Base-by-base conservation (phyloP, 2,797 vertebrate genomes). In the Ctenopoma multispine region DNA sequence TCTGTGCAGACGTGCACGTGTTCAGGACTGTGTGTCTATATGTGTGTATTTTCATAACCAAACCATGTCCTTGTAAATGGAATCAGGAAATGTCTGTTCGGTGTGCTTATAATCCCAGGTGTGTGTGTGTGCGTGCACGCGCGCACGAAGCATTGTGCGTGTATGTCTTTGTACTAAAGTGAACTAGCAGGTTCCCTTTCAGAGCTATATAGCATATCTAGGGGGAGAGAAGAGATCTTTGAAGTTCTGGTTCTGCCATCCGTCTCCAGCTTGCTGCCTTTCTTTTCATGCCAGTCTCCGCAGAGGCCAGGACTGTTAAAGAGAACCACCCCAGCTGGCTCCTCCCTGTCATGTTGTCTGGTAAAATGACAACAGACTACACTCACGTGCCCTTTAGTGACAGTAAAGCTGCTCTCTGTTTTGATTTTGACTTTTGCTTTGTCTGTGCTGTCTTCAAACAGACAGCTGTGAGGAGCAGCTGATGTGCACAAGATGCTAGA, bases 161-260 rank as follows among this genome's bases (percentile, higher is more conserved):
- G 48, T 5, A 31, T 23, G 56, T 72, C 74, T 86, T 84, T 90
- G 80, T 86, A 62, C 69, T 69, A 76, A 89, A 91, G 90, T 90
- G 87, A 90, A 88, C 87, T 61, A 88, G 82, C 93, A 92, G 92
- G 87, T 91, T 90, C 70, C 60, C 79, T 80, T 86, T 79, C 74
- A 1, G 53, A 78, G 73, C 63, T 67, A 70, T 86, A 64, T 72
- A 72, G 63, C 88, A 84, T 20, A 59, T 77, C 61, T 54, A 90
- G 63, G 1, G 69, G 69, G 54, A 78, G 72, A 76, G 76, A 82
- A 66, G 68, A 89, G 75, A 80, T 87, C 83, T 95, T 95, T 93
- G 95, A 95, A 93, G 93, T 93, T 73, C 56, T 61, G 90, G 83
- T 82, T 89, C 94, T 91, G 87, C 65, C 93, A 92, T 92, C 88